A percentile compares a stretch with the other conserved stretches of the same genome.
Evolutionary conservation across 2,113 vertebrate genomes (phyloP).

Genomic region (Archocentrus centrarchus): DNA sequence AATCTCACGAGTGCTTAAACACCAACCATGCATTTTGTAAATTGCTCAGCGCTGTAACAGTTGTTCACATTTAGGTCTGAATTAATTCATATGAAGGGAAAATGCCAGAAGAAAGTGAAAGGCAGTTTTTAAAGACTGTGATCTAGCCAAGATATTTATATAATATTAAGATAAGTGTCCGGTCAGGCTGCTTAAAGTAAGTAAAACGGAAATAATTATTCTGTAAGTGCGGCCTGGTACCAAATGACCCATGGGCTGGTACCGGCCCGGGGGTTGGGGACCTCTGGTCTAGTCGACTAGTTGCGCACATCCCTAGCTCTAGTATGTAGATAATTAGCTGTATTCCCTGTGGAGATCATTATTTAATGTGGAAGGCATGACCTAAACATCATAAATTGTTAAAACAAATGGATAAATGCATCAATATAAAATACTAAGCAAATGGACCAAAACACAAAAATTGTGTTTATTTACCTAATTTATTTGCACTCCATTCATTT

Average conservation of each 20-base stretch:
- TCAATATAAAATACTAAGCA: neutral
- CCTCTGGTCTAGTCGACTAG: no score
- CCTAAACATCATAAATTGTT: neutral
- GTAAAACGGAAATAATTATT: no score
- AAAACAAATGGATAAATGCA: neutral
- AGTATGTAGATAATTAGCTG: neutral
- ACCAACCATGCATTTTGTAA: neutral
- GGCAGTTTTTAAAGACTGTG: neutral
- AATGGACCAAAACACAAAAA: neutral
- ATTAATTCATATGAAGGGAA: constrained; percentile 39
- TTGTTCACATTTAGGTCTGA: constrained; percentile 36
- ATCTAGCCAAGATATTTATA: no score
- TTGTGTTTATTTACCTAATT: neutral
- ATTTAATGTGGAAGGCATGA: neutral
- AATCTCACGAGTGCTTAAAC: neutral
- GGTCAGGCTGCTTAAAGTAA: no score
- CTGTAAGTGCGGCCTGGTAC: no score
- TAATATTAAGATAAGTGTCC: no score
- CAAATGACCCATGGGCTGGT: no score
- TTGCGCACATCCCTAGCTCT: no score
- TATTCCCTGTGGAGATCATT: neutral
- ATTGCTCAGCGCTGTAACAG: constrained; percentile 15
- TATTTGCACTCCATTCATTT: neutral
- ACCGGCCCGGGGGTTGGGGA: no score
- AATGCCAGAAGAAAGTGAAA: neutral